These are phyloP conservation scores for Thamnaconus septentrionalis DNA, from an alignment of 2,113 vertebrate species.

Conservation along the genomic window DNA sequence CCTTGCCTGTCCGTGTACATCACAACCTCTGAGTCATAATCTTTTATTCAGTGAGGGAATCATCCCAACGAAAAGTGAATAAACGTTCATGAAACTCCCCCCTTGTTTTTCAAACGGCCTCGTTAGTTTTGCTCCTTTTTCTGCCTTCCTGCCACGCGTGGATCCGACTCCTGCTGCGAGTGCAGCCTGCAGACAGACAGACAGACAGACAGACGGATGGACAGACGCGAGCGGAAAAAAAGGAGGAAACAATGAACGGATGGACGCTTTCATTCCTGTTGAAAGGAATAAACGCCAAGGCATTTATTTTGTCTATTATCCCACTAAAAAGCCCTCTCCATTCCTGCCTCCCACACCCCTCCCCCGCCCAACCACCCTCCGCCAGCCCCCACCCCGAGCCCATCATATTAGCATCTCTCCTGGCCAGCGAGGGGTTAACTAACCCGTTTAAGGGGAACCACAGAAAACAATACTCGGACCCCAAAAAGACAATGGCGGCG, in stretches of 20 bases:
- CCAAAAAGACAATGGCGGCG: constrained; percentile 79
- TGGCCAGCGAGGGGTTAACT: constrained; percentile 75
- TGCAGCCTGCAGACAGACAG: constrained; percentile 47
- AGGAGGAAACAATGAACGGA: constrained; percentile 64
- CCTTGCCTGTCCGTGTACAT: too few species aligned
- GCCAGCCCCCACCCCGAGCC: constrained; percentile 30
- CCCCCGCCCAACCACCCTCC: constrained; percentile 13
- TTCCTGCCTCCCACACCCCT: constrained; percentile 40
- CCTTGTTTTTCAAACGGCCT: constrained; percentile 28
- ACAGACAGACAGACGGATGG: not conserved
- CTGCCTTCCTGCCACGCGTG: constrained; percentile 35
- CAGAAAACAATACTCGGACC: constrained; percentile 78
- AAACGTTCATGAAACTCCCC: too few species aligned
- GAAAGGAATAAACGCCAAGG: constrained; percentile 66
- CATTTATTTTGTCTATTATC: constrained; percentile 75
- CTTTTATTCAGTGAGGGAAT: too few species aligned
- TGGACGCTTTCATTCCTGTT: constrained; percentile 73
- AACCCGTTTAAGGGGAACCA: constrained; percentile 78
- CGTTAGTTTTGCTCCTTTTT: constrained; percentile 51
- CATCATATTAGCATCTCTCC: constrained; percentile 64
- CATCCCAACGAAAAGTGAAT: too few species aligned
- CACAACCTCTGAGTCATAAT: too few species aligned
- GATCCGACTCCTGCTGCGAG: constrained; percentile 55
- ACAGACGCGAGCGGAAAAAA: constrained; percentile 23
- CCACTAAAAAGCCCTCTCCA: constrained; percentile 67